Evolutionary conservation across 2,113 vertebrate genomes (phyloP).

Genomic region (Etia nguti): DNA sequence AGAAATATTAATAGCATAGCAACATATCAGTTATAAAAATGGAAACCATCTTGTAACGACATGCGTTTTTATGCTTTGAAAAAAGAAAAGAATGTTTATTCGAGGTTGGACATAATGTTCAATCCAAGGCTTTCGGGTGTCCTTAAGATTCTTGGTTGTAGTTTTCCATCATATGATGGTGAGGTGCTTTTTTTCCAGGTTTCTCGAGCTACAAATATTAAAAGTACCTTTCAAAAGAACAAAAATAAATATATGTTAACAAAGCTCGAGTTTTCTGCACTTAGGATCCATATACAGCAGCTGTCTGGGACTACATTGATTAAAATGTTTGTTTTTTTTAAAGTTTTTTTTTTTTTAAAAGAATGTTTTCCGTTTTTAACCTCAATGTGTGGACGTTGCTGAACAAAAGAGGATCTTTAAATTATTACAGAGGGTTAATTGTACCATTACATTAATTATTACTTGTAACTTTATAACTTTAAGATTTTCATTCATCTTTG

Average conservation of each 20-base stretch:
- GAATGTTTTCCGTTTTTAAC: background rate
- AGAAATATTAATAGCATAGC: background rate
- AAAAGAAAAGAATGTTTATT: background rate
- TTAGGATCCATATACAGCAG: background rate
- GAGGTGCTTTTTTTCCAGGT: background rate
- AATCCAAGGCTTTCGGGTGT: background rate
- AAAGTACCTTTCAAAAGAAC: background rate
- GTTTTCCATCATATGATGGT: background rate
- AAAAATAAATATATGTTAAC: background rate
- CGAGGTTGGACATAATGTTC: background rate
- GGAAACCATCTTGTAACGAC: background rate
- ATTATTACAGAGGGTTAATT: background rate
- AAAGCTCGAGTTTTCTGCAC: background rate
- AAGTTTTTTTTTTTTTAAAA: too few relatives aligned
- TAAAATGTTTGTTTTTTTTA: too few relatives aligned
- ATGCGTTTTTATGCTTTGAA: background rate
- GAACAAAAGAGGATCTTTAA: background rate
- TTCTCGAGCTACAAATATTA: background rate
- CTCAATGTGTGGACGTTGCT: background rate
- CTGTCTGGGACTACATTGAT: background rate
- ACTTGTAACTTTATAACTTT: background rate
- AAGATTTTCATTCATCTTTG: background rate
- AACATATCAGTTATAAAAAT: background rate
- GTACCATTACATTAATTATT: background rate
- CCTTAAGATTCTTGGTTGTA: background rate